Base-by-base conservation (phyloP, 23 tunicate genomes). In the Trididemnum miniatum region DNA sequence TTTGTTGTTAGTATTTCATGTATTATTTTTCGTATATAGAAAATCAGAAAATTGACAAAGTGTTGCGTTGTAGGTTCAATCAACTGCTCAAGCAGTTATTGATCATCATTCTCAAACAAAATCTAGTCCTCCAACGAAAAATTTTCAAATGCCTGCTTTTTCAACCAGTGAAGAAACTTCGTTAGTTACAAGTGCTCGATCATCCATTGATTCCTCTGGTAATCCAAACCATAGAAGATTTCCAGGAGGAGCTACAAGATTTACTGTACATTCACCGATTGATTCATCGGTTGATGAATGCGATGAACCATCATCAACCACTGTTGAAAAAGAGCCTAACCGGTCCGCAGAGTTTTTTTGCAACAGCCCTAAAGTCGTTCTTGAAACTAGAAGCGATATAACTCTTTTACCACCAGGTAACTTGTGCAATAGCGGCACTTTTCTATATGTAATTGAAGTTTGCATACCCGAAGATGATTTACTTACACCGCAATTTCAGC, bases 81-180 rank as follows among this genome's bases (percentile, higher is more conserved):
- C 93, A 3, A 77, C 93, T 3, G 93, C 93, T 49, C 86, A 88
- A 83, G 87, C 93, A 12, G 93, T 88, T 0, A 88, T 88, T 51
- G 84, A 82, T 29, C 62, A 83, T 5, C 93, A 88, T 82, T 76
- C 82, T 26, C 90, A 86, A 79, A 65, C 71, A 36, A 24, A 20
- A 50, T 73, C 83, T 9, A 44, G 15, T 44, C 54, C 54, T 15
- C 54, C 54, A 44, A 44, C 15, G 12, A 44, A 44, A 15, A n/a
- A n/a, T n/a, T n/a, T n/a, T n/a, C n/a, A n/a, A n/a, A n/a, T n/a
- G n/a, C n/a, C n/a, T n/a, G n/a, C n/a, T n/a, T n/a, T n/a, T n/a
- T n/a, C n/a, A n/a, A n/a, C n/a, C n/a, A n/a, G n/a, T n/a, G n/a
- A n/a, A n/a, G n/a, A n/a, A n/a, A n/a, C n/a, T n/a, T n/a, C n/a